A percentile compares a stretch with the other conserved stretches of the same genome.
Evolutionary conservation across 2,113 vertebrate genomes (phyloP).

Genomic region (Hyla sarda): DNA sequence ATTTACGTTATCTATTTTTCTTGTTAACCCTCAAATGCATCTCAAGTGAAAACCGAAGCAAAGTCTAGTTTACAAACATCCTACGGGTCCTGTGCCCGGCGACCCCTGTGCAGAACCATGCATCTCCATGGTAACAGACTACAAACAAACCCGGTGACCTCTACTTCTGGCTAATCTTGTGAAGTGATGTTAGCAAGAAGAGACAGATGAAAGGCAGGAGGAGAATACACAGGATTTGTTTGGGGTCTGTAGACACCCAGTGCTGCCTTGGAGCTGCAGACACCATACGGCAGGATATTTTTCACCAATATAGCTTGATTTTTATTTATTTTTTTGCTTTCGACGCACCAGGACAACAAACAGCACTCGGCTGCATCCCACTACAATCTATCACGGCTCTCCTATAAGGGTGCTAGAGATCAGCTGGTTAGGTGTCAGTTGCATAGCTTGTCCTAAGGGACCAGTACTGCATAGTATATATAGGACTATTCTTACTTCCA

Average conservation of each 20-base stretch:
- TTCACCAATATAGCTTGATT: not conserved
- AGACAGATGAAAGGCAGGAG: not conserved
- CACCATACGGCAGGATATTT: not conserved
- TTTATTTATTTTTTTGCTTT: not conserved
- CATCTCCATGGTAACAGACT: not conserved
- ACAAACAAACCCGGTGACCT: not conserved
- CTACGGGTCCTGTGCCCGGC: not conserved
- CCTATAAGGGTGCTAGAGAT: not conserved
- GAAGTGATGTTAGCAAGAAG: not conserved
- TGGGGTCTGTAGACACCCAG: not conserved
- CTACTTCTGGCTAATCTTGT: not conserved
- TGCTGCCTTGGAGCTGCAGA: not conserved
- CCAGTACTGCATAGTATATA: constrained; percentile 50
- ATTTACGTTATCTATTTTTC: no score
- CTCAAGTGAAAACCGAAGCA: not conserved
- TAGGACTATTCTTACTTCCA: not conserved
- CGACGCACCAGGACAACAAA: not conserved
- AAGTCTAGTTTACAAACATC: not conserved
- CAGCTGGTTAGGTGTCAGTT: not conserved
- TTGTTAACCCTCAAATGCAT: not conserved
- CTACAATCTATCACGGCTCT: not conserved
- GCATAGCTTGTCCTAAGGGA: constrained; percentile 27
- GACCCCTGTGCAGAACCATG: not conserved
- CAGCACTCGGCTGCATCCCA: not conserved
- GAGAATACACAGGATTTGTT: not conserved